Conservation (phyloP, 2,797 vertebrate genomes). For the Sphenodon punctatus region DNA sequence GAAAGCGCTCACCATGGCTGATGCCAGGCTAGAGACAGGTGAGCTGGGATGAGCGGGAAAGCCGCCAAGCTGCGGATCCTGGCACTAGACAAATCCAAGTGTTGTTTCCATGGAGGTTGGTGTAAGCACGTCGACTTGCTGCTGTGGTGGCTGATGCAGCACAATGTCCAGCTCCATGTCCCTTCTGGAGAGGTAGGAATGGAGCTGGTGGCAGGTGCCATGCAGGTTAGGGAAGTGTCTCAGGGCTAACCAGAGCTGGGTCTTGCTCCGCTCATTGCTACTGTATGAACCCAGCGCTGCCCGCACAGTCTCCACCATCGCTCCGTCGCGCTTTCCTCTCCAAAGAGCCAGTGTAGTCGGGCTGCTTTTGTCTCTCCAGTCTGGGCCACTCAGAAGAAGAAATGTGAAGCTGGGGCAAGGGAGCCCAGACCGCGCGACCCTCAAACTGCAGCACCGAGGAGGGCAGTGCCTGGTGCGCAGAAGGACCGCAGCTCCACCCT, state of each 20-base stretch:
- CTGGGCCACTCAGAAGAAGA: neutral
- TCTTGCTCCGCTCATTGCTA: neutral
- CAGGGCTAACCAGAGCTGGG: too few species aligned
- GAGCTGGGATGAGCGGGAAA: neutral
- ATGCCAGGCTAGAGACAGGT: neutral
- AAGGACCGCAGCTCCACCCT: neutral
- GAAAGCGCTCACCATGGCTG: neutral
- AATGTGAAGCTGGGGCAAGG: accelerated
- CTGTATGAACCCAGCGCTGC: neutral
- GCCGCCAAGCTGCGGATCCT: neutral
- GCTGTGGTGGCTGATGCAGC: neutral
- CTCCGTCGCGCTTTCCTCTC: too few species aligned
- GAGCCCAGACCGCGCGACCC: accelerated
- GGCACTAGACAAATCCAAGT: neutral
- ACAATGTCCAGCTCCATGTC: too few species aligned
- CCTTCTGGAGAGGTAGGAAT: too few species aligned
- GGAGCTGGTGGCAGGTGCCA: too few species aligned
- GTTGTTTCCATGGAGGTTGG: neutral
- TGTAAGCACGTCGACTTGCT: accelerated
- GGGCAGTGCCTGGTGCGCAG: accelerated
- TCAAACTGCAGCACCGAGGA: neutral
- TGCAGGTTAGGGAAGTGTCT: too few species aligned
- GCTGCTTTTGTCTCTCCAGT: accelerated
- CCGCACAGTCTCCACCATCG: too few species aligned
- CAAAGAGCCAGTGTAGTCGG: too few species aligned